These are phyloP conservation scores for Frankliniella intonsa DNA, from an alignment of 2,888 invertebrate species.

Conservation along the genomic window DNA sequence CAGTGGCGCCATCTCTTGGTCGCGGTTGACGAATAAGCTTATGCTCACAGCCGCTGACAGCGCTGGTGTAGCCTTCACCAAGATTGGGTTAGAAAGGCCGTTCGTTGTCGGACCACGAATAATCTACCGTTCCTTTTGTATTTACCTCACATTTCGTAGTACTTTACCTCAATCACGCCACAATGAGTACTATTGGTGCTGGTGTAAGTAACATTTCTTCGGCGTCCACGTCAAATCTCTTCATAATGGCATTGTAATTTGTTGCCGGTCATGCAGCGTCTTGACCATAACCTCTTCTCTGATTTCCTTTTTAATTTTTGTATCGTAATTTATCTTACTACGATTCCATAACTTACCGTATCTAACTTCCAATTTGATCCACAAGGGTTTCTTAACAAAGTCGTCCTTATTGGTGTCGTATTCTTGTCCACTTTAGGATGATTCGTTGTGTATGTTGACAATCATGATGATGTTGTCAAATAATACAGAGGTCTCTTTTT, in stretches of 20 bases:
- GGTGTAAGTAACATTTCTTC: constrained; percentile 63
- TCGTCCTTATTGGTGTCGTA: neutral
- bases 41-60: neutral
- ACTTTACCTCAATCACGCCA: constrained; percentile 38
- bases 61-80: neutral
- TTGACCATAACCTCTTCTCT: neutral
- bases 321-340: neutral
- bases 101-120: neutral
- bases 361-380: neutral
- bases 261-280: constrained; percentile 1
- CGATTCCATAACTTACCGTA: no score
- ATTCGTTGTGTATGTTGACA: neutral
- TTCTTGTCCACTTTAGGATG: neutral
- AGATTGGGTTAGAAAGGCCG: neutral
- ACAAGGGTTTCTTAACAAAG: neutral
- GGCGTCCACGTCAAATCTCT: constrained; percentile 28
- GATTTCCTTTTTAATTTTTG: neutral
- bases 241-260: constrained; percentile 25
- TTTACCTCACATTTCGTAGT: neutral
- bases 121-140: neutral
- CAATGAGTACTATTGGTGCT: constrained; percentile 93
- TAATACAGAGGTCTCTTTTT: neutral
- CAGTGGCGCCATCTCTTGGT: no score
- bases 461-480: constrained; percentile 25
- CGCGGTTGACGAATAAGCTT: no score